Base-by-base conservation (phyloP, 2,888 invertebrate species). In the Amiota communis region DNA sequence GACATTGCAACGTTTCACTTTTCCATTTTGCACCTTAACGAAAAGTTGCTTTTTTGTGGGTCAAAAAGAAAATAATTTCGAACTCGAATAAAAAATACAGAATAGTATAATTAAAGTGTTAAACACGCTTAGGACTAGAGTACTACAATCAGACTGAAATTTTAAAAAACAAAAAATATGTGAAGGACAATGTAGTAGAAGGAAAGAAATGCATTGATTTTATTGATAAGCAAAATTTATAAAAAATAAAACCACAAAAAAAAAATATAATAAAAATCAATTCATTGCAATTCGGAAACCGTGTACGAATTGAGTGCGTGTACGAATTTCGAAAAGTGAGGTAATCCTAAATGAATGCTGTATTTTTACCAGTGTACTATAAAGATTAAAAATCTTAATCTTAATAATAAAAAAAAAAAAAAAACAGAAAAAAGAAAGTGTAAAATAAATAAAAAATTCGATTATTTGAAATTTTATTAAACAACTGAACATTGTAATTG, bases 241-340 rank as follows among this genome's bases (percentile, higher is more conserved):
- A 59, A 20, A 67, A 63, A 74, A 63, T 65, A 72, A 72, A 74
- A 67, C 68, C 70, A 63, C 10, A 23, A 13, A 17, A 70, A 70
- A 57, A 56, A 17, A 46, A 15, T n/a, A 57, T 77, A 69, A 74
- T 61, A 77, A 67, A 72, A 68, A 75, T 69, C 76, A 74, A n/a
- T 68, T 74, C 74, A 76, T 78, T 74, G 74, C 65, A 77, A 77
- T 80, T 74, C 61, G 70, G 73, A 81, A 81, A 77, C 76, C 73
- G 83, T 83, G 81, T 47, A 53, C 51, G 51, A 51, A 68, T 51
- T 68, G 81, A 82, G 82, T 83, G 83, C 83, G 83, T 78, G 83
- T 80, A 80, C 83, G 81, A 78, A 85, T 81, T 81, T 85, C 84
- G 74, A 79, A 85, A 83, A 81, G 86, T 85, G 77, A 83, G 82